A percentile compares a stretch with the other conserved stretches of the same genome.
These are phyloP conservation scores for Scomberomorus guttatus DNA, from an alignment of 2,797 vertebrate species.

Conservation along the genomic window DNA sequence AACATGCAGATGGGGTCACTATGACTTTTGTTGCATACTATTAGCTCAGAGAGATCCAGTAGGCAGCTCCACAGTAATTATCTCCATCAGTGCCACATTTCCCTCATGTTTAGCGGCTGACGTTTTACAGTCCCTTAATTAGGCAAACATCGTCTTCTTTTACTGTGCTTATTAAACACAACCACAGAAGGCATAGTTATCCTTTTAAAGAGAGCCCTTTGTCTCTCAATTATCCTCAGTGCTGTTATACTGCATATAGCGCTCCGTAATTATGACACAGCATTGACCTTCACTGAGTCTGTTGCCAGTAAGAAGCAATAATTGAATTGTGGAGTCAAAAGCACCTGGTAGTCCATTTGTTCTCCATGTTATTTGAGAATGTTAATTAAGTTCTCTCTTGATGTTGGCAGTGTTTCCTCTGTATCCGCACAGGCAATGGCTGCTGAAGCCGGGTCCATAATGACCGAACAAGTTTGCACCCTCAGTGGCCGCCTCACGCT, in stretches of 20 bases:
- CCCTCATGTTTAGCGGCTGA: conserved; percentile 49
- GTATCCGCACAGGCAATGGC: conserved; percentile 20
- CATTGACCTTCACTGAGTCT: conserved; percentile 59
- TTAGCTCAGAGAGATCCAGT: conserved; percentile 28
- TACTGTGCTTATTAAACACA: conserved; percentile 40
- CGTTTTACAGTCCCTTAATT: conserved; percentile 53
- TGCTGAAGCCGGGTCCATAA: conserved; percentile 32
- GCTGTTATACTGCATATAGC: conserved; percentile 31
- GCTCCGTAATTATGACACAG: conserved; percentile 52
- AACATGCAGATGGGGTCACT: neutral
- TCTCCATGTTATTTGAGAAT: conserved; percentile 71
- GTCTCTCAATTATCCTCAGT: conserved; percentile 53
- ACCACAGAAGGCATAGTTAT: conserved; percentile 52
- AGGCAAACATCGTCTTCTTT: conserved; percentile 46
- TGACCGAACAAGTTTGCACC: conserved; percentile 15
- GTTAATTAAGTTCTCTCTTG: conserved; percentile 70
- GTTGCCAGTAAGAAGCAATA: conserved; percentile 61
- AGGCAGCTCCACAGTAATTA: conserved; percentile 46
- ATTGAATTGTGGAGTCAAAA: conserved; percentile 73
- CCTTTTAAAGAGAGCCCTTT: conserved; percentile 66
- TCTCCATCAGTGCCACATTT: conserved; percentile 55
- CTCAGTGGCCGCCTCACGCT: neutral
- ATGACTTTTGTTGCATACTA: neutral
- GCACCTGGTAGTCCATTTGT: conserved; percentile 69
- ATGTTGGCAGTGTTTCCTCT: conserved; percentile 48